Percentiles rank a stretch among this genome's conserved stretches.
Conservation (phyloP, 2,113 vertebrate genomes). For the Orientallactaga bullata region DNA sequence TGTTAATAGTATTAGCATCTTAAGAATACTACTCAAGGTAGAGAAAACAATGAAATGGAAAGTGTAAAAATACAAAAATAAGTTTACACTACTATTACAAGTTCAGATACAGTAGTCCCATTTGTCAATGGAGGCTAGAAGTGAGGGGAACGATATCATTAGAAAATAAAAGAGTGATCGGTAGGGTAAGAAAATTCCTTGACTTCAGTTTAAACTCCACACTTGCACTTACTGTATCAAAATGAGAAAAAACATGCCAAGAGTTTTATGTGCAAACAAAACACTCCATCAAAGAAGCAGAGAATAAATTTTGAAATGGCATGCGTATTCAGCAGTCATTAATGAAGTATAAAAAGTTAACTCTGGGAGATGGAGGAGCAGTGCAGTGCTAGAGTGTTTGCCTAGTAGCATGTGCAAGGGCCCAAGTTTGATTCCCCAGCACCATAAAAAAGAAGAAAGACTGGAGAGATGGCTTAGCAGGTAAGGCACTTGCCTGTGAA, state of each 20-base stretch:
- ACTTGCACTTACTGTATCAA: conserved; percentile 36
- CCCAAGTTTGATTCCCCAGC: neutral
- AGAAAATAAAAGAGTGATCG: conserved; percentile 22
- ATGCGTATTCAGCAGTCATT: conserved; percentile 27
- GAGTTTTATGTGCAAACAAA: neutral
- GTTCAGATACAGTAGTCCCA: neutral
- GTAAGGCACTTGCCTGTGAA: too few species aligned
- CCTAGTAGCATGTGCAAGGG: neutral
- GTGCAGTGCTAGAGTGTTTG: neutral
- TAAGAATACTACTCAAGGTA: neutral
- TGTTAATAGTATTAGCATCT: neutral
- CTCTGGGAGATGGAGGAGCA: neutral
- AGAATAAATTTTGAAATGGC: conserved; percentile 9
- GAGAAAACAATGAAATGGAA: neutral
- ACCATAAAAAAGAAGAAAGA: neutral
- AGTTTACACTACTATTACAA: neutral
- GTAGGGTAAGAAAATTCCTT: neutral
- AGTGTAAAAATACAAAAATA: neutral
- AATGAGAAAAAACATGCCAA: neutral
- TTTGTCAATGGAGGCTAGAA: neutral
- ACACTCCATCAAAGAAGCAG: neutral
- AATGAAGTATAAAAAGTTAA: neutral
- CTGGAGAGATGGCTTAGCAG: too few species aligned
- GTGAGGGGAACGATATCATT: neutral
- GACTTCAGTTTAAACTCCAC: conserved; percentile 16